Evolutionary conservation across 2,888 invertebrate species (phyloP), one percentile per base, ranked within the genome.

Genomic region (Acronicta psi): DNA sequence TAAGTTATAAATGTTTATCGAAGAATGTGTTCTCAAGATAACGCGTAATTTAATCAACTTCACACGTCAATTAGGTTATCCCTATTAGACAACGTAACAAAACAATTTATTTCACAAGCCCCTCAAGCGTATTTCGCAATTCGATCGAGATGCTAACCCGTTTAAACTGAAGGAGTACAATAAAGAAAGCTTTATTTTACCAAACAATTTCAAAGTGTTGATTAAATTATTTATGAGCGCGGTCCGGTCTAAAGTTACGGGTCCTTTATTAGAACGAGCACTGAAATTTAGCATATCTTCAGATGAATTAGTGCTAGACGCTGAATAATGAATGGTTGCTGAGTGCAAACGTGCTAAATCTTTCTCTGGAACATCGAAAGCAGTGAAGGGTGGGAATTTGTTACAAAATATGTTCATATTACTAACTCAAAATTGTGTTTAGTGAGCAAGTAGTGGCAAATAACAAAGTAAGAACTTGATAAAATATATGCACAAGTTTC

Each of bases 211-310:
- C 37, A 29, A 69, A 75, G 56, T 54, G 69, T 59, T 72, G 69
- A 73, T 75, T 75, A 65, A 65, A 69, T 72, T 59, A 72, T 72
- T 69, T 62, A 73, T 60, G 76, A 65, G 59, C 42, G 38, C 36
- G 49, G 49, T 58, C 51, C 51, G 56, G 23, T 57, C 25, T 29
- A 36, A 20, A 41, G 25, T 56, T n/a, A 37, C 47, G 43, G 53
- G 37, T 44, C 49, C 54, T 57, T 66, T 44, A 55, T 55, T 60
- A 66, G 38, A 47, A 16, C 20, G 25, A 20, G 38, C 41, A 37
- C 18, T 57, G 41, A 40, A 63, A 52, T 45, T 59, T 54, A 46
- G 60, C 60, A 69, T 49, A 60, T 54, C 60, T 54, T 25, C 44
- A 55, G 56, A 51, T 55, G 42, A 65, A 61, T 73, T 61, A 61